Evolutionary conservation across 2,888 invertebrate species (phyloP).

Genomic region (Anthophora plumipes): DNA sequence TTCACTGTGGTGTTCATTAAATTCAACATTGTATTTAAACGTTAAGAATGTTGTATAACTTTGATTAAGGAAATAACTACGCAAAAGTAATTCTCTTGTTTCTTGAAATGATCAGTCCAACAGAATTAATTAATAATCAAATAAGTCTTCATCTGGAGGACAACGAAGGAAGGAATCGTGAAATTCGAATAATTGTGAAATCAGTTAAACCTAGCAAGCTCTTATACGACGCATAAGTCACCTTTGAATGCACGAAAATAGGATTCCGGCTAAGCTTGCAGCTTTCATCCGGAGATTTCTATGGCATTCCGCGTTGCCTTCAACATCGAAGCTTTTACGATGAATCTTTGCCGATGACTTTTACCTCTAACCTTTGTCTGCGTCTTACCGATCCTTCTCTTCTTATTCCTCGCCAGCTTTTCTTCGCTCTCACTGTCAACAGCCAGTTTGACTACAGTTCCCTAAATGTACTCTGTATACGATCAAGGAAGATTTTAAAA

Average conservation of each 20-base stretch:
- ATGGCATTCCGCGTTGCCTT: constrained; percentile 40
- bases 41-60: too few relatives aligned
- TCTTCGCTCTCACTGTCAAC: not conserved
- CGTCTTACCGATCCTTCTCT: constrained; percentile 10
- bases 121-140: not conserved
- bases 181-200: constrained; percentile 39
- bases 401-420: not conserved
- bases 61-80: not conserved
- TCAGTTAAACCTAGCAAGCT: constrained; percentile 28
- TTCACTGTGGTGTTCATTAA: too few relatives aligned
- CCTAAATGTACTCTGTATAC: too few relatives aligned
- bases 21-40: too few relatives aligned
- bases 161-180: constrained; percentile 11
- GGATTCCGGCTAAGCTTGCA: constrained; percentile 46
- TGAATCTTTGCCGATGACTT: constrained; percentile 53
- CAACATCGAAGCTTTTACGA: constrained; percentile 35
- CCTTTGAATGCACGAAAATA: constrained; percentile 63
- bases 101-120: not conserved
- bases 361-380: constrained; percentile 41
- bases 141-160: not conserved
- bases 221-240: constrained; percentile 42
- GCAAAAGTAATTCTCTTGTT: not conserved
- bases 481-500: too few relatives aligned
- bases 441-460: not conserved
- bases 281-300: constrained; percentile 40